A percentile compares a stretch with the other conserved stretches of the same genome.
Evolutionary conservation across 2,888 invertebrate species (phyloP).

Genomic region (Spisula solida): DNA sequence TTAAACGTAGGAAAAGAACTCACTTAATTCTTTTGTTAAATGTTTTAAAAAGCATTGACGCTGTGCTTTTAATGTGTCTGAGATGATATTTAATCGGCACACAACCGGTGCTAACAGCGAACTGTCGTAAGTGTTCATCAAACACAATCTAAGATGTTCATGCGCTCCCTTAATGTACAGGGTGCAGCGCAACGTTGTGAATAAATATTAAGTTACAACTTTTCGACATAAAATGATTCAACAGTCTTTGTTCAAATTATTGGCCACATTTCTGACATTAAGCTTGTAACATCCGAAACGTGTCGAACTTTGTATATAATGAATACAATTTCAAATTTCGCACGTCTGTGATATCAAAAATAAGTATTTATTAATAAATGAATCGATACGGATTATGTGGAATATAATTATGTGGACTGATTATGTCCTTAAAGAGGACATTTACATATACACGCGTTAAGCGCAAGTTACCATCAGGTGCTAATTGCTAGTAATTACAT

Average conservation of each 20-base stretch:
- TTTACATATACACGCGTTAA: too few relatives aligned
- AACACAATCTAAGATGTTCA: not conserved
- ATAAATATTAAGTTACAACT: not conserved
- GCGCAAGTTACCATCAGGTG: too few relatives aligned
- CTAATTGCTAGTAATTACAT: too few relatives aligned
- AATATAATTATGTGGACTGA: too few relatives aligned
- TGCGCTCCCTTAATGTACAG: not conserved
- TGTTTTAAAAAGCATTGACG: conserved; percentile 37
- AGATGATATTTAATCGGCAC: conserved; percentile 21
- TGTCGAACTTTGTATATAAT: too few relatives aligned
- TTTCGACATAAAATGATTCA: not conserved
- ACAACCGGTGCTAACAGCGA: conserved; percentile 27
- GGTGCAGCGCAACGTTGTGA: not conserved
- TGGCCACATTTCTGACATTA: not conserved
- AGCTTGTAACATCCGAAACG: too few relatives aligned
- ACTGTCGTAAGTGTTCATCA: conserved; percentile 5
- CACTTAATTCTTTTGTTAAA: conserved; percentile 45
- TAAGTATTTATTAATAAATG: too few relatives aligned
- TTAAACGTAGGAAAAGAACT: conserved; percentile 46
- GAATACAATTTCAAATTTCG: too few relatives aligned
- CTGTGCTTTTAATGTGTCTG: conserved; percentile 47
- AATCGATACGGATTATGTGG: too few relatives aligned
- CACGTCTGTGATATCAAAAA: too few relatives aligned
- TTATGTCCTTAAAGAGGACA: too few relatives aligned
- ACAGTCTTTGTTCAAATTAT: not conserved